phyloP scores from a whole-genome alignment of 1,140 invertebrate species.

The Xylocopa sonorina region DNA sequence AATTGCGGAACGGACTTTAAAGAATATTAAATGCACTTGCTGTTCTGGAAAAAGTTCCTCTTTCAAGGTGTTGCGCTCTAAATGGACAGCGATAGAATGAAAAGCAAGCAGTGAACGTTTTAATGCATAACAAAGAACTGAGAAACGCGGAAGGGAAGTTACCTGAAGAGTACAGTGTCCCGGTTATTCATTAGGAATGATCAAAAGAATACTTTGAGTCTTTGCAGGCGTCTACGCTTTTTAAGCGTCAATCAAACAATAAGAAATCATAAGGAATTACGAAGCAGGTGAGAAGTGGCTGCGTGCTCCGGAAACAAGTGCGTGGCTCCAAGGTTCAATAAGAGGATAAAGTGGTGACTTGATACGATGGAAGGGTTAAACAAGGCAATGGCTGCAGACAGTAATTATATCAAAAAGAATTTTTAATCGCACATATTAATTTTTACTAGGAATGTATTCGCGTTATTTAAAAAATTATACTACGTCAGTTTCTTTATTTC shows the following conservation, averaged over 20 bases:
- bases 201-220: conserved; percentile 3
- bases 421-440: neutral
- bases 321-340: neutral
- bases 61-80: no score
- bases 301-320: conserved; percentile 13
- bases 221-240: conserved; percentile 1
- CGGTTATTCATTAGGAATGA: neutral
- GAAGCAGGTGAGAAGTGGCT: conserved; percentile 45
- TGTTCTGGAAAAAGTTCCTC: neutral
- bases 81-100: neutral
- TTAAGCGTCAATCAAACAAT: neutral
- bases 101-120: neutral
- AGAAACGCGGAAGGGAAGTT: conserved; percentile 12
- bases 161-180: neutral
- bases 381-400: neutral
- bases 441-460: no score
- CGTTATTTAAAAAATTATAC: no score
- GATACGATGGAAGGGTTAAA: neutral
- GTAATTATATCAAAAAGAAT: neutral
- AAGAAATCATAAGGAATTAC: conserved; percentile 26
- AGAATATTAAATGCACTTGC: no score
- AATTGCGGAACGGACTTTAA: neutral
- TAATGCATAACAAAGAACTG: neutral
- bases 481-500: no score
- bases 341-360: neutral